Evolutionary conservation across 2,888 invertebrate species (phyloP).

Genomic region (Anthrax anthrax): DNA sequence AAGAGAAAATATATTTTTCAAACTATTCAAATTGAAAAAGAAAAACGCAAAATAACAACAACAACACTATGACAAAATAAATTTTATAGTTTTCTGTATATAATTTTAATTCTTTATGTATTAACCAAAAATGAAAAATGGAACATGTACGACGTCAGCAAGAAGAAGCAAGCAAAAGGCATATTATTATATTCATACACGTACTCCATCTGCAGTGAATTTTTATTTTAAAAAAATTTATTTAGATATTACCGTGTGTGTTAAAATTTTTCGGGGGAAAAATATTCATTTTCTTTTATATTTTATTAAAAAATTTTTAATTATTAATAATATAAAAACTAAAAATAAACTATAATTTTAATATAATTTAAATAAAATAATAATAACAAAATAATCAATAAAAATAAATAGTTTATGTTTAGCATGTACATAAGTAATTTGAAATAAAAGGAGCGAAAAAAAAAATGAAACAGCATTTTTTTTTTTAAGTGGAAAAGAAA

Average conservation of each 20-base stretch:
- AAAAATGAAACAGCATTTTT: too few species aligned
- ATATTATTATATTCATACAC: neutral
- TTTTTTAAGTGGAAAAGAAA: too few species aligned
- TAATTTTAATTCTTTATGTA: too few species aligned
- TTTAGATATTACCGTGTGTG: conserved; percentile 8
- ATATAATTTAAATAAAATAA: neutral
- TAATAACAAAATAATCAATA: too few species aligned
- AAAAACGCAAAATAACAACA: neutral
- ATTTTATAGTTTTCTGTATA: too few species aligned
- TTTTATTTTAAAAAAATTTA: conserved; percentile 2
- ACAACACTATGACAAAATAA: too few species aligned
- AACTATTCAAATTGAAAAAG: too few species aligned
- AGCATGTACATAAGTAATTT: too few species aligned
- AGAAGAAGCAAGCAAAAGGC: neutral
- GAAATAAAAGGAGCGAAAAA: too few species aligned
- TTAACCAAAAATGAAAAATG: too few species aligned
- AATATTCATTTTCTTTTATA: conserved; percentile 2
- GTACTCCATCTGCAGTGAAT: conserved; percentile 7
- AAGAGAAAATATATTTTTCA: too few species aligned
- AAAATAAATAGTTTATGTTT: too few species aligned
- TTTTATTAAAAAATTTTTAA: neutral
- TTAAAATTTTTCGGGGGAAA: conserved; percentile 4
- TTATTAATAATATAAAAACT: neutral
- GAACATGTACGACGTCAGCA: conserved; percentile 4
- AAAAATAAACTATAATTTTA: neutral